Conservation (phyloP, 2,888 invertebrate species). For the Pomacea canaliculata region DNA sequence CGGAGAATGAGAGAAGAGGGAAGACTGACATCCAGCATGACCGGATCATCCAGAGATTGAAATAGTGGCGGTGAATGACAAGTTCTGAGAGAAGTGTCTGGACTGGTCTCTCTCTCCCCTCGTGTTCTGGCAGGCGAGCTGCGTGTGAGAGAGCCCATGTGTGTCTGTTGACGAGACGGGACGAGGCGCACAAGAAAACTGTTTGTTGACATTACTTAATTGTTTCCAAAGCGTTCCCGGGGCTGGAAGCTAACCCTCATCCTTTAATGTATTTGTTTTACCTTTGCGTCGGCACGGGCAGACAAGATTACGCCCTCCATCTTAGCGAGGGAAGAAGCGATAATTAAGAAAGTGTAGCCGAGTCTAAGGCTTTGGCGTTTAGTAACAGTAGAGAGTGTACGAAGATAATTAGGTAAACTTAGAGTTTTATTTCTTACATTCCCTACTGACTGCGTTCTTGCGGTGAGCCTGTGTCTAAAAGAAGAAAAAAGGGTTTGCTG, state of each 20-base stretch:
- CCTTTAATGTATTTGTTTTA: conserved; percentile 23
- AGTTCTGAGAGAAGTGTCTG: background rate
- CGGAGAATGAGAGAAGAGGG: background rate
- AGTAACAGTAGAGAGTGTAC: conserved; percentile 5
- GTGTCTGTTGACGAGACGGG: background rate
- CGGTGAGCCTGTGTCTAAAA: no score
- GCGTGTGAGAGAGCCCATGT: background rate
- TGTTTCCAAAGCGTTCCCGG: conserved; percentile 4
- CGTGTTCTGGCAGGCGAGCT: background rate
- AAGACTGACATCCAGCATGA: no score
- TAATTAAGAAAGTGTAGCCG: background rate
- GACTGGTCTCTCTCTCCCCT: background rate
- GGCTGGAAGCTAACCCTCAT: background rate
- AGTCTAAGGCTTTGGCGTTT: background rate
- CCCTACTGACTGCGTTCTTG: no score
- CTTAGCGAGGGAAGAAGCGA: background rate
- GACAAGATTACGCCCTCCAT: background rate
- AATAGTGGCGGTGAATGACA: no score
- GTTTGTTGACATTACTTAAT: conserved; percentile 23
- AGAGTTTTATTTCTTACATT: background rate
- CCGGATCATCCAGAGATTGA: background rate
- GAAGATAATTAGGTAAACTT: conserved; percentile 17
- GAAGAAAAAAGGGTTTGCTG: no score
- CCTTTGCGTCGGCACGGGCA: background rate
- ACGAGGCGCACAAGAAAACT: background rate